Conservation (phyloP, 2,797 vertebrate species). For the Megaceryle alcyon region DNA sequence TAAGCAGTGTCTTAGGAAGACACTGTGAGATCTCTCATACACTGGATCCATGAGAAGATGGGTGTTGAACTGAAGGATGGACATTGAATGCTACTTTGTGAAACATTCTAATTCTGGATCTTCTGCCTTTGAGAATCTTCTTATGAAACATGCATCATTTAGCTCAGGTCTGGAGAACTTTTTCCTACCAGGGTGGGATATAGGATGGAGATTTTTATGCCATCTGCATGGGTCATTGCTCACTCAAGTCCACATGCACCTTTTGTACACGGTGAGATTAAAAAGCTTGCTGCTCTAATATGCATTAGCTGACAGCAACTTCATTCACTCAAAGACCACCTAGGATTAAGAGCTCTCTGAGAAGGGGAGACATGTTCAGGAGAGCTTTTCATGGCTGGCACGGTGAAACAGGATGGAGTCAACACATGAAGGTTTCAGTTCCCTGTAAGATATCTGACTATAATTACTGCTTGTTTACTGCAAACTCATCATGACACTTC, state of each 20-base stretch:
- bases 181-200: not conserved
- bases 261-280: not conserved
- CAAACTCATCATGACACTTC: slow-evolving; percentile 29
- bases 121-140: not conserved
- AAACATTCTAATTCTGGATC: not conserved
- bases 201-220: not conserved
- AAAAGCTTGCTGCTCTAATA: not conserved
- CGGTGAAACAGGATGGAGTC: not conserved
- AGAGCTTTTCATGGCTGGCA: not conserved
- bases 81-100: not conserved
- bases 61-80: not conserved
- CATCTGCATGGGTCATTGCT: not conserved
- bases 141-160: not conserved
- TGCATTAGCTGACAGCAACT: slow-evolving; percentile 6
- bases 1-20: not conserved
- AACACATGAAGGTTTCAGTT: not conserved
- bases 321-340: slow-evolving; percentile 12
- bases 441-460: not conserved
- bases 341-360: not conserved
- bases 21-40: not conserved
- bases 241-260: not conserved
- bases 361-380: not conserved
- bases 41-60: not conserved
- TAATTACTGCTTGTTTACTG: slow-evolving; percentile 45
- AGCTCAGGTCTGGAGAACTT: not conserved